Evolutionary conservation across 2,113 vertebrate genomes (phyloP), one percentile per base, ranked within the genome.

Genomic region (Serinus canaria): DNA sequence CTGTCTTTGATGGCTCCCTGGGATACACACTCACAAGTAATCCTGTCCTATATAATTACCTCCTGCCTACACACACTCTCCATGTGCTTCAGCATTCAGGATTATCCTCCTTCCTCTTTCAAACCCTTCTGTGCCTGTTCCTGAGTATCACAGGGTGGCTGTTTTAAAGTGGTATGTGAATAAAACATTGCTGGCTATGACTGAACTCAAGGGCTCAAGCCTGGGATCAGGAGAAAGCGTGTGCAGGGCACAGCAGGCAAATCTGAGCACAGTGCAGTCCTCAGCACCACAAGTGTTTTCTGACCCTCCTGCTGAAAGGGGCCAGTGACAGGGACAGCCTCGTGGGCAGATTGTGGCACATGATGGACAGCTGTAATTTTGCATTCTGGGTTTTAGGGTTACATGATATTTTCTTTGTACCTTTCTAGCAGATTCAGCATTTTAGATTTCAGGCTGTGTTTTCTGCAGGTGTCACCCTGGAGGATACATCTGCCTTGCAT

Each of bases 31-130:
- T 1, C 80, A 91, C 19, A 19, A 72, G 60, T 73, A 89, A 94
- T 68, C 78, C 83, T 64, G 75, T 53, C 77, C 88, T 84, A 11
- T 77, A 9, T 91, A 95, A 97, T 96, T 94, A 89, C 49, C 5
- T 23, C 88, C 95, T 96, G 94, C 95, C 97, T 76, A 96, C 95
- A 86, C 83, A 79, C 0, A 2, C 43, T 76, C 50, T 85, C 69
- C 41, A 4, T 80, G 47, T 47, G 72, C 94, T 95, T 94, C 86
- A 74, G 66, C 50, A 4, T 24, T 63, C 64, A 50, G 64, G 2
- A 56, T 84, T 59, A 39, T 81, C 90, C 92, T 82, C 68, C 50
- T 60, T 88, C 80, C 87, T 74, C 28, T 74, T 94, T 69, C 64
- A 72, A 84, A 75, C 76, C 53, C 16, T 72, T 60, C 67, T 55